Conservation (phyloP, 1,140 invertebrate species). For the Aphaenogaster ashmeadi region DNA sequence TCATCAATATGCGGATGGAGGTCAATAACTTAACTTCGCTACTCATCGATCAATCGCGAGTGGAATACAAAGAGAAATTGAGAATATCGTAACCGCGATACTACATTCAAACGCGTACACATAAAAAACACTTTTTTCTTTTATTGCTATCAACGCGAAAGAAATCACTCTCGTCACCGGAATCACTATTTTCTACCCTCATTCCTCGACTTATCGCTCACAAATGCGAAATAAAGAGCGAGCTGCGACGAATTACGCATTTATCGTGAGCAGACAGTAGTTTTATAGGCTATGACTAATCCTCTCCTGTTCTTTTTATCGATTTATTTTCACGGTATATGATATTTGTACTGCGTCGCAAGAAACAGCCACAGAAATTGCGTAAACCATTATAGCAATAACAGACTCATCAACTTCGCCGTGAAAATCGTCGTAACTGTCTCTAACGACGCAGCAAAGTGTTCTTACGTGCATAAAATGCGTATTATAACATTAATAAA, state of each 20-base stretch:
- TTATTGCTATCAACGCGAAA: slow-evolving; percentile 17
- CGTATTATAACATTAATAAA: neutral
- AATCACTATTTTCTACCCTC: slow-evolving; percentile 24
- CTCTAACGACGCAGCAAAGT: slow-evolving; percentile 35
- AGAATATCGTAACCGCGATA: slow-evolving; percentile 8
- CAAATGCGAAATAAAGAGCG: neutral
- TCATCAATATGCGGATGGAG: neutral
- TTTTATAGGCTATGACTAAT: slow-evolving; percentile 49
- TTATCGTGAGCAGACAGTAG: slow-evolving; percentile 13
- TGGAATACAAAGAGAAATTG: neutral
- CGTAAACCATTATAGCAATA: neutral
- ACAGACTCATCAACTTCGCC: neutral
- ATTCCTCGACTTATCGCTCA: neutral
- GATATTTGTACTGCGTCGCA: slow-evolving; percentile 5
- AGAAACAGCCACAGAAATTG: neutral
- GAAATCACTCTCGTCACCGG: slow-evolving; percentile 14
- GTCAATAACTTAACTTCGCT: slow-evolving; percentile 25
- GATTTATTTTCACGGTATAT: neutral
- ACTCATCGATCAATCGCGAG: neutral
- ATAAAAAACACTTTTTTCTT: slow-evolving; percentile 8
- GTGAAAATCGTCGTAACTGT: neutral
- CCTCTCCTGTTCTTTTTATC: neutral
- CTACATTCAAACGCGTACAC: slow-evolving; percentile 8
- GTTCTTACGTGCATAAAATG: neutral
- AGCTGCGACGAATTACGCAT: slow-evolving; percentile 20